Base-by-base conservation (phyloP, 2,888 invertebrate species). In the Lasioglossum morio region DNA sequence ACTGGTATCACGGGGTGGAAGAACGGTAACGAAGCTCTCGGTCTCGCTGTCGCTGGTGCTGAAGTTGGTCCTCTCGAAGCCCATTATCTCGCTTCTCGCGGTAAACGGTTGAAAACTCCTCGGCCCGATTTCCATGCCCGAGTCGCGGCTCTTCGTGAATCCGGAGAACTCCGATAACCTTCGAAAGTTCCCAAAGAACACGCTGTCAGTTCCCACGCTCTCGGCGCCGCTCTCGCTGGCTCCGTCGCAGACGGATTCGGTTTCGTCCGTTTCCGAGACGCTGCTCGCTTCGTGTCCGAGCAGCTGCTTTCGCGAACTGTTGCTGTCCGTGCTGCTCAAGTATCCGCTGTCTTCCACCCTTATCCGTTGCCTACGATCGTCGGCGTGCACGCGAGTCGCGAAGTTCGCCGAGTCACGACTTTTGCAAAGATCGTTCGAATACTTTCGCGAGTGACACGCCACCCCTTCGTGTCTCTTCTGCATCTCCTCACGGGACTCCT, bases 171-270 rank as follows among this genome's bases (percentile, higher is more conserved):
- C 91, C 4, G 94, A 92, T 0, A 94, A 84, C 88, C 96, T 97
- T 85, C 97, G 95, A 92, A 97, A 97, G 94, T 97, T 97, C 74
- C 97, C 98, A 92, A 98, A 98, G 94, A 98, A 97, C 66, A 98
- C 98, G 5, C 98, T 98, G 95, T 98, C 98, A 0, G 98, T 98
- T 93, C 98, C 98, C 46, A 98, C 96, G 95, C 98, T 98, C 94
- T 98, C 98, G 5, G 97, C 98, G 0, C 98, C 98, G 40, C 98
- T 98, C 95, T 98, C 98, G 95, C 98, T 98, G 87, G 97, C 96
- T 14, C 97, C 98, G 93, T 98, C 98, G 60, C 97, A 97, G 86
- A 97, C 96, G 19, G 97, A 97, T 93, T 98, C 98, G n/a, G 97
- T 97, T 93, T 98, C 98, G 86, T 98, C 98, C 86, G 98, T 98